A percentile compares a stretch with the other conserved stretches of the same genome.
Conservation (phyloP, 2,797 vertebrate genomes). For the Todus mexicanus region DNA sequence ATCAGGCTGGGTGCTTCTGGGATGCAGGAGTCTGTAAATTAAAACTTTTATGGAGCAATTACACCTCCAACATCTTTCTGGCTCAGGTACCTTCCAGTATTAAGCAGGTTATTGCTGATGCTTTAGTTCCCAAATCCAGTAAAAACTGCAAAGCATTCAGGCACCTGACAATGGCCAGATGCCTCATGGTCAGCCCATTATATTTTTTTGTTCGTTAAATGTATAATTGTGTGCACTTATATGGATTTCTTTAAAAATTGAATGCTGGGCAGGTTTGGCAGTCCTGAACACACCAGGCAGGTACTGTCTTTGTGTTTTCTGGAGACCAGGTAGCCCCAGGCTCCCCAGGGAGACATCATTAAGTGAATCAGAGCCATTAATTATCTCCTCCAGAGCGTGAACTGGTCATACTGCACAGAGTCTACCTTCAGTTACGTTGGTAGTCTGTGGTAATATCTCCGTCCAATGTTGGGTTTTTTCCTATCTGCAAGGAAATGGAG, state of each 20-base stretch:
- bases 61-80: background rate
- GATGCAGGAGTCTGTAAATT: background rate
- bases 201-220: background rate
- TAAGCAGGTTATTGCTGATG: background rate
- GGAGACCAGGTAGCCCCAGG: background rate
- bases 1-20: background rate
- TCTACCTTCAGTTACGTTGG: background rate
- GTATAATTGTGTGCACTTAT: background rate
- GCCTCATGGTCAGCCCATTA: background rate
- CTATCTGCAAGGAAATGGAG: background rate
- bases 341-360: background rate
- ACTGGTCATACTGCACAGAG: background rate
- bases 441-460: background rate
- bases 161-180: background rate
- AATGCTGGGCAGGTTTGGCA: background rate
- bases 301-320: background rate
- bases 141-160: background rate
- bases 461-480: background rate
- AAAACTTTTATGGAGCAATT: background rate
- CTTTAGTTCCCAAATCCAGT: background rate
- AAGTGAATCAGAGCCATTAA: background rate
- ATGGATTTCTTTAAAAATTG: background rate
- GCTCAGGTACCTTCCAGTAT: background rate
- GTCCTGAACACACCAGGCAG: background rate
- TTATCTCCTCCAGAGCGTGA: background rate